phyloP scores from a whole-genome alignment of 2,113 vertebrate species.

The Prinia subflava region DNA sequence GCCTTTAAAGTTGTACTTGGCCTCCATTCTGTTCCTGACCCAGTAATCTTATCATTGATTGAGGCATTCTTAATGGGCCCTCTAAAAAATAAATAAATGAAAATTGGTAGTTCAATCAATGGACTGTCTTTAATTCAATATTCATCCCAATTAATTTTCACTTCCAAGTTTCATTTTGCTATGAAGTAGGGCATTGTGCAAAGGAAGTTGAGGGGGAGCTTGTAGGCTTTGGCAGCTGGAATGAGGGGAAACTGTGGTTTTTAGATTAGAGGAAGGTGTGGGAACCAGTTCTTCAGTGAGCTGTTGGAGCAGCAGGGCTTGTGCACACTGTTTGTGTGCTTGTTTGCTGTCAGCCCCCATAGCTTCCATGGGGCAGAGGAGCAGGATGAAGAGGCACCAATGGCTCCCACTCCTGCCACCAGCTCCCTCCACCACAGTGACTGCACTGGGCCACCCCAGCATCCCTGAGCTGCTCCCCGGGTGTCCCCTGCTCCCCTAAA shows the following conservation, averaged over 20 bases:
- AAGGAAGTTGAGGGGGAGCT: slow-evolving; percentile 43
- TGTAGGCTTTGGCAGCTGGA: slow-evolving; percentile 54
- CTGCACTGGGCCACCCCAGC: not conserved
- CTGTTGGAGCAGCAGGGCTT: not conserved
- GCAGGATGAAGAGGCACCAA: not conserved
- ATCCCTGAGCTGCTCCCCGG: not conserved
- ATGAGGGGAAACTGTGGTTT: slow-evolving; percentile 49
- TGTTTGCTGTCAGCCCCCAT: not conserved
- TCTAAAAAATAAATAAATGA: not conserved
- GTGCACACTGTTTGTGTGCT: accelerated
- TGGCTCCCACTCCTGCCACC: not conserved
- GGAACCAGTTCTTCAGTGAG: slow-evolving; percentile 18
- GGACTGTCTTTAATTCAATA: slow-evolving; percentile 14
- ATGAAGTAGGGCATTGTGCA: slow-evolving; percentile 19
- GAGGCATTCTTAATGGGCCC: not conserved
- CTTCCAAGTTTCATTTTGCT: slow-evolving; percentile 8
- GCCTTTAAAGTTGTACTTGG: not conserved
- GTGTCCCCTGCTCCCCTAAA: not conserved
- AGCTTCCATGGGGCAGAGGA: accelerated
- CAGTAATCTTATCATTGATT: not conserved
- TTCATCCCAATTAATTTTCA: slow-evolving; percentile 31
- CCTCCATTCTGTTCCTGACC: not conserved
- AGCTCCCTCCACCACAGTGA: accelerated
- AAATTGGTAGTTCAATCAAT: not conserved
- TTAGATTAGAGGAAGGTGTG: slow-evolving; percentile 58